Evolutionary conservation across 2,797 vertebrate genomes (phyloP).

Genomic region (Onychomys torridus): DNA sequence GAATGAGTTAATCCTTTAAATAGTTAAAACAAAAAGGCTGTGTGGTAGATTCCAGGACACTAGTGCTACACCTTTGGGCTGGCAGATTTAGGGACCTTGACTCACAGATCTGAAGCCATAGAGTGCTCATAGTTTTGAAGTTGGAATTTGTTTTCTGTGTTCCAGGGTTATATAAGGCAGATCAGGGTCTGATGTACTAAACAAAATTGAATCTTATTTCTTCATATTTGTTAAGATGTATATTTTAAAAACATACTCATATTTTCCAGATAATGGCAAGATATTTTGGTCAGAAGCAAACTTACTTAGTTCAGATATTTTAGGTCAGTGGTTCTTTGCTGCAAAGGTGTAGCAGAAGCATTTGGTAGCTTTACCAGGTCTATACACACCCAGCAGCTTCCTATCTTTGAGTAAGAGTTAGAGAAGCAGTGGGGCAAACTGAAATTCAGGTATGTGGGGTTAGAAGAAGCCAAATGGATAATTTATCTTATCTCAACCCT

Average conservation of each 20-base stretch:
- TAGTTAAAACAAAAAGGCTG: slow-evolving; percentile 12
- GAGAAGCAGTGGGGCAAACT: neutral
- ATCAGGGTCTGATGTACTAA: neutral
- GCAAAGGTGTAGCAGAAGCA: neutral
- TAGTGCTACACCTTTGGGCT: neutral
- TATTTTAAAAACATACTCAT: slow-evolving; percentile 42
- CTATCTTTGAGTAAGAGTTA: neutral
- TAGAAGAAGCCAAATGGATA: neutral
- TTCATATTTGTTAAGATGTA: neutral
- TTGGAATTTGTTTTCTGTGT: neutral
- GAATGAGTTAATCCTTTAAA: slow-evolving; percentile 28
- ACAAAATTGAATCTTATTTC: slow-evolving; percentile 17
- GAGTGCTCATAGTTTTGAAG: neutral
- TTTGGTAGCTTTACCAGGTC: slow-evolving; percentile 35
- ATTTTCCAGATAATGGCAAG: slow-evolving; percentile 41
- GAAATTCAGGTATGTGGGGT: neutral
- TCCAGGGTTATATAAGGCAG: neutral
- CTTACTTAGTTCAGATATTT: slow-evolving; percentile 56
- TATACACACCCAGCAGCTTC: neutral
- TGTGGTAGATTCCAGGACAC: neutral
- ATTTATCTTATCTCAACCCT: neutral
- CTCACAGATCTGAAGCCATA: neutral
- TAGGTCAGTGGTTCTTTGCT: neutral
- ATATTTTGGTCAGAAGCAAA: slow-evolving; percentile 29
- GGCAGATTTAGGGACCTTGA: neutral